phyloP scores from a whole-genome alignment of 2,113 vertebrate genomes.

The Hipposideros armiger region DNA sequence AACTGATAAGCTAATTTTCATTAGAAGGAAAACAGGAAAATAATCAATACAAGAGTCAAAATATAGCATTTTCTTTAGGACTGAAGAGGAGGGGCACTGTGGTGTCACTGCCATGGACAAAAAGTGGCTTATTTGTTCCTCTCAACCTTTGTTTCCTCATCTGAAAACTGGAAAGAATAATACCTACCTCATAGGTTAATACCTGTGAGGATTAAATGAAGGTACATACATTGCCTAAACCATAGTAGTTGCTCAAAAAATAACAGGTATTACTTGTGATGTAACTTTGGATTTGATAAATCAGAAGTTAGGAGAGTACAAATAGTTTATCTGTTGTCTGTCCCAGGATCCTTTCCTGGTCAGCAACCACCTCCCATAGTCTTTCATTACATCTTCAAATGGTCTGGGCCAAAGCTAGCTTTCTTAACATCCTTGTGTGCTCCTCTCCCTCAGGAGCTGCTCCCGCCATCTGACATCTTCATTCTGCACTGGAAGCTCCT shows the following conservation, averaged over 20 bases:
- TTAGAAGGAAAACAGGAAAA: constrained; percentile 62
- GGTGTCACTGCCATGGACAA: background rate
- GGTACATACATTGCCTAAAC: background rate
- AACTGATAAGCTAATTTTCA: constrained; percentile 64
- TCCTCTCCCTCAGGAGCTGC: background rate
- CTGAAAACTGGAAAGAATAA: background rate
- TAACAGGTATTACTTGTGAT: background rate
- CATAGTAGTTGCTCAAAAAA: constrained; percentile 16
- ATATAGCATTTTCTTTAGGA: constrained; percentile 25
- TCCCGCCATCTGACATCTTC: background rate
- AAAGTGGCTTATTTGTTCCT: constrained; percentile 7
- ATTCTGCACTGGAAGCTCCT: background rate
- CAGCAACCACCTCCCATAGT: background rate
- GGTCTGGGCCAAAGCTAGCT: background rate
- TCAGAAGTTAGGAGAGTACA: constrained; percentile 29
- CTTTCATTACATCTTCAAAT: background rate
- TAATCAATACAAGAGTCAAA: constrained; percentile 53
- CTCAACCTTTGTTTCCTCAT: constrained; percentile 53
- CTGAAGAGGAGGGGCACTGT: background rate
- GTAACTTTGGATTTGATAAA: background rate
- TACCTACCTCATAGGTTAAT: background rate
- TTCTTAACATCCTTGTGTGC: background rate
- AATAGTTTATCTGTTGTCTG: background rate
- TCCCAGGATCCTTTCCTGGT: background rate
- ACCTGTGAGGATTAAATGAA: background rate